Evolutionary conservation across 2,797 vertebrate species (phyloP), one percentile per base, ranked within the genome.

Genomic region (Anomalospiza imberbis): DNA sequence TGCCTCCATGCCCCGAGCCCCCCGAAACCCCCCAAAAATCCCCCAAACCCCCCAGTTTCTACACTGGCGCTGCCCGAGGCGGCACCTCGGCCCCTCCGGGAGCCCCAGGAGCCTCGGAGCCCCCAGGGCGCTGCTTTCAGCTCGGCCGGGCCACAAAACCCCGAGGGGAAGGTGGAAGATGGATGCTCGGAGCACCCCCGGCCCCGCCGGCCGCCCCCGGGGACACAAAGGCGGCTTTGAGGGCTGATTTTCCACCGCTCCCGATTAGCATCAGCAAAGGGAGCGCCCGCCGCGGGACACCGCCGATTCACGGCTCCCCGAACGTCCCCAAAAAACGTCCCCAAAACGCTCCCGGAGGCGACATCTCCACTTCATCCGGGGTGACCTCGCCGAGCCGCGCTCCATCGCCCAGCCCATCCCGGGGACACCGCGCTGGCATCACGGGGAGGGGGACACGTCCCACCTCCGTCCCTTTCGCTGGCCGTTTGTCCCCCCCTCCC

Each of bases 201-300:
- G n/a, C 4, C 1, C 66, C 2, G 31, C n/a, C n/a, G n/a, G 40
- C 61, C 61, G 22, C 61, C 40, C 61, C 50, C 10, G n/a, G 6
- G 6, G 45, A 82, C 92, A 95, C 92, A 93, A 96, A 96, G 93
- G 82, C 75, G 50, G n/a, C 88, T 92, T 89, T 95, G 85, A 94
- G 88, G 40, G 6, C 18, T 34, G 90, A 89, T 95, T 93, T 93
- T 63, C 25, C 92, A 92, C 28, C 84, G 17, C n/a, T 83, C 55
- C 10, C 1, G 18, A 92, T 94, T 85, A 53, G 82, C 92, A 92
- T 75, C 92, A 73, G 80, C 93, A 47, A 58, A 73, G 71, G 60
- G 2, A 20, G 60, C 38, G 26, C 28, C 57, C 34, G 57, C 57
- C 57, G 57, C 57, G 57, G 57, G 57, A 18, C 57, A 2, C 17